These are phyloP conservation scores for Drosophila picticornis DNA, from an alignment of 2,888 invertebrate genomes.

Conservation along the genomic window DNA sequence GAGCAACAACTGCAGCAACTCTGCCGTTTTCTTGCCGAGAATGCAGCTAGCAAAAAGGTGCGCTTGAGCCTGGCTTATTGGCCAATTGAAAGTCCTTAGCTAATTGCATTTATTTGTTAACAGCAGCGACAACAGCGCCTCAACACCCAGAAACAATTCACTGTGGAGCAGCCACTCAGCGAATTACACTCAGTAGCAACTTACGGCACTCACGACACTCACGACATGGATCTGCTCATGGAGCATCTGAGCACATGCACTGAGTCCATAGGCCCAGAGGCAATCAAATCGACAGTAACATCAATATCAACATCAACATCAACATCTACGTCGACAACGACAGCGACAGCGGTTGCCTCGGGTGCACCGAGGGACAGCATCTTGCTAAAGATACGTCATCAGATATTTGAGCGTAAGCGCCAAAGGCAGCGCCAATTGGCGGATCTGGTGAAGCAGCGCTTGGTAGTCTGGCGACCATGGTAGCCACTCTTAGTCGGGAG, in stretches of 20 bases:
- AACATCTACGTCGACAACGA: conserved; percentile 18
- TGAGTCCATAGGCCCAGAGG: conserved; percentile 14
- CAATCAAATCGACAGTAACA: conserved; percentile 19
- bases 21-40: conserved; percentile 82
- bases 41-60: conserved; percentile 80
- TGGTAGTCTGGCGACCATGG: conserved; percentile 84
- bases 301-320: conserved; percentile 26
- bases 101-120: conserved; percentile 10
- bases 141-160: conserved; percentile 33
- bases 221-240: conserved; percentile 56
- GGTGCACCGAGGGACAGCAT: conserved; percentile 67
- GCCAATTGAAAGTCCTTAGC: neutral
- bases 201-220: conserved; percentile 19
- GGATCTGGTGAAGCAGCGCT: conserved; percentile 66
- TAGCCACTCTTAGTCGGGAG: conserved; percentile 23
- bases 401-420: conserved; percentile 83
- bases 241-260: conserved; percentile 45
- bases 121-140: conserved; percentile 55
- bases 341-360: conserved; percentile 7
- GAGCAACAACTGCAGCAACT: conserved; percentile 80
- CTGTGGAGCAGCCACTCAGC: conserved; percentile 28
- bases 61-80: conserved; percentile 7
- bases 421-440: conserved; percentile 77
- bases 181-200: conserved; percentile 19
- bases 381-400: conserved; percentile 82